These are phyloP conservation scores for Geotrypetes seraphini DNA, from an alignment of 2,797 vertebrate species.

Conservation along the genomic window DNA sequence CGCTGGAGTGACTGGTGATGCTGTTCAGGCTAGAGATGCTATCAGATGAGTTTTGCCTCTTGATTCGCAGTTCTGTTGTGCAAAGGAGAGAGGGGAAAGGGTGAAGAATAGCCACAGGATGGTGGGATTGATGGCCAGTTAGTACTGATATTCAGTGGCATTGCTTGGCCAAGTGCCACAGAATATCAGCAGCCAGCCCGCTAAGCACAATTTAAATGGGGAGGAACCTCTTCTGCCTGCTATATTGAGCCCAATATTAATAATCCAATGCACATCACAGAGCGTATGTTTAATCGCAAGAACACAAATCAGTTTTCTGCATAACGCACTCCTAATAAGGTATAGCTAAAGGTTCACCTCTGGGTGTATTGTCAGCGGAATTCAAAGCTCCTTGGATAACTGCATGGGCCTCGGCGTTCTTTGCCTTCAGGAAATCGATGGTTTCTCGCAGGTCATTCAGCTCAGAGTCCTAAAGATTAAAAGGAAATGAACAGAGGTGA, in stretches of 20 bases:
- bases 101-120: neutral
- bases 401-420: conserved; percentile 85
- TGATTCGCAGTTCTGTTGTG: conserved; percentile 70
- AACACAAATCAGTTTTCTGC: too few relatives aligned
- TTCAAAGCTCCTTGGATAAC: conserved; percentile 86
- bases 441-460: conserved; percentile 80
- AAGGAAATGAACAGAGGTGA: neutral
- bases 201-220: too few relatives aligned
- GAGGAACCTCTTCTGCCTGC: too few relatives aligned
- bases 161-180: too few relatives aligned
- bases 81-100: neutral
- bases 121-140: too few relatives aligned
- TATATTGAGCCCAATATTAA: too few relatives aligned
- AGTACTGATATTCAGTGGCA: too few relatives aligned
- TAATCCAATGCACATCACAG: too few relatives aligned
- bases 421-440: conserved; percentile 77
- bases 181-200: too few relatives aligned
- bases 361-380: conserved; percentile 63
- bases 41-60: conserved; percentile 90
- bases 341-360: too few relatives aligned
- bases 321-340: too few relatives aligned
- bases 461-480: conserved; percentile 75
- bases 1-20: conserved; percentile 86
- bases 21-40: conserved; percentile 95
- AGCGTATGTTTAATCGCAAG: too few relatives aligned